Percentiles rank a stretch among this genome's conserved stretches.
Evolutionary conservation across 2,888 invertebrate species (phyloP).

Genomic region (Epinotia bilunana): DNA sequence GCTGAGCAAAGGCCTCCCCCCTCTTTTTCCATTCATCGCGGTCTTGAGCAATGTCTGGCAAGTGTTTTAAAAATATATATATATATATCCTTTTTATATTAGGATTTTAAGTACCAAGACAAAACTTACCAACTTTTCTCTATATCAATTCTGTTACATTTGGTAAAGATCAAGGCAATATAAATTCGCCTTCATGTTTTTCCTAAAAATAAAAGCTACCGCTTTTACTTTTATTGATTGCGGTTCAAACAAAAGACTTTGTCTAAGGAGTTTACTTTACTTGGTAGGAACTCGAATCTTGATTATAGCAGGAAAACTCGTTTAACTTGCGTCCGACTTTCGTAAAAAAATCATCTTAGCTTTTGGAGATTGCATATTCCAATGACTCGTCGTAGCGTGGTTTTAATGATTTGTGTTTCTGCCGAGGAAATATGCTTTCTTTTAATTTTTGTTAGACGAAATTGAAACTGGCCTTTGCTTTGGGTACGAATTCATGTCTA

Average conservation of each 20-base stretch:
- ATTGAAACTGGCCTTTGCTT: too few relatives aligned
- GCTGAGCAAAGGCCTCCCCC: too few relatives aligned
- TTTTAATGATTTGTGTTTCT: background rate
- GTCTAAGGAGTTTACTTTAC: constrained; percentile 22
- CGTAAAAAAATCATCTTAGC: constrained; percentile 14
- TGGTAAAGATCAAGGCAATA: background rate
- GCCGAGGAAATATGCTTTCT: background rate
- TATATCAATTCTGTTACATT: background rate
- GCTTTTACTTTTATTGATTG: constrained; percentile 18
- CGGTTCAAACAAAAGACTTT: constrained; percentile 1
- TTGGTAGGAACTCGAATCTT: constrained; percentile 20
- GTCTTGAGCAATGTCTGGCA: too few relatives aligned
- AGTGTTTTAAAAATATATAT: too few relatives aligned
- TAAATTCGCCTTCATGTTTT: background rate
- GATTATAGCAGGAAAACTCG: constrained; percentile 29
- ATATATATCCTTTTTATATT: too few relatives aligned
- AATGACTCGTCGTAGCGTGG: background rate
- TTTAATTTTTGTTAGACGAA: background rate
- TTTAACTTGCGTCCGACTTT: constrained; percentile 25
- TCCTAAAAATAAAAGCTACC: too few relatives aligned
- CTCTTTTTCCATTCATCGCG: too few relatives aligned
- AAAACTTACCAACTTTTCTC: too few relatives aligned
- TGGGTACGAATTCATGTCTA: too few relatives aligned
- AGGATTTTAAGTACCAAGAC: too few relatives aligned
- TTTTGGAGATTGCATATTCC: constrained; percentile 5